Conservation (phyloP, 2,113 vertebrate species). For the Orthonyx spaldingii region DNA sequence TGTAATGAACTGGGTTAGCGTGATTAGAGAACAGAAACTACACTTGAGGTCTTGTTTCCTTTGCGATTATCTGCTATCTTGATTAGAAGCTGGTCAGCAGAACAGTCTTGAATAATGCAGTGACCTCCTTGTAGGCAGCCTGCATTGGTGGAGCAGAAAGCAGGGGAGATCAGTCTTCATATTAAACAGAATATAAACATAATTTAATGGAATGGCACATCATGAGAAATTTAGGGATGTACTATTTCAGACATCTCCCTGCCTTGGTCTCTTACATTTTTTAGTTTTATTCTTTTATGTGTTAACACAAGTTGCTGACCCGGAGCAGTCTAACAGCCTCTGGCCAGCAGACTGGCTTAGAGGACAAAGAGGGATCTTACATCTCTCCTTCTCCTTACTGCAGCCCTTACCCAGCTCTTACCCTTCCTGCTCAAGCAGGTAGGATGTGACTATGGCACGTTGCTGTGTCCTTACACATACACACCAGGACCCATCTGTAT, state of each 20-base stretch:
- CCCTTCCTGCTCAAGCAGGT: not conserved
- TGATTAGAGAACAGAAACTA: not conserved
- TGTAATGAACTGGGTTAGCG: not conserved
- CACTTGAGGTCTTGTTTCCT: not conserved
- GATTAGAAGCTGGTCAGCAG: not conserved
- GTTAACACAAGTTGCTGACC: not conserved
- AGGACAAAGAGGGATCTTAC: not conserved
- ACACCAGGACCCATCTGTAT: not conserved
- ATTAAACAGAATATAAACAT: not conserved
- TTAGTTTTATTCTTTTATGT: not conserved
- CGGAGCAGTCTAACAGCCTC: not conserved
- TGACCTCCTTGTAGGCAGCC: not conserved
- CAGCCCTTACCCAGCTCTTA: not conserved
- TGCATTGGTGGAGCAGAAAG: not conserved
- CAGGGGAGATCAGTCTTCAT: not conserved
- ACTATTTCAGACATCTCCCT: not conserved
- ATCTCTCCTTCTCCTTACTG: not conserved
- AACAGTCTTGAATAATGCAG: not conserved
- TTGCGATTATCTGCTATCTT: not conserved
- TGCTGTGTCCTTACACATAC: accelerated
- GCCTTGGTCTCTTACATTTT: not conserved
- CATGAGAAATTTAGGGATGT: not conserved
- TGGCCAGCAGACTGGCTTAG: not conserved
- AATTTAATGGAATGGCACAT: not conserved
- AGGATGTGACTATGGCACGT: accelerated